Evolutionary conservation across 2,113 vertebrate species (phyloP).

Genomic region (Ciconia maguari): DNA sequence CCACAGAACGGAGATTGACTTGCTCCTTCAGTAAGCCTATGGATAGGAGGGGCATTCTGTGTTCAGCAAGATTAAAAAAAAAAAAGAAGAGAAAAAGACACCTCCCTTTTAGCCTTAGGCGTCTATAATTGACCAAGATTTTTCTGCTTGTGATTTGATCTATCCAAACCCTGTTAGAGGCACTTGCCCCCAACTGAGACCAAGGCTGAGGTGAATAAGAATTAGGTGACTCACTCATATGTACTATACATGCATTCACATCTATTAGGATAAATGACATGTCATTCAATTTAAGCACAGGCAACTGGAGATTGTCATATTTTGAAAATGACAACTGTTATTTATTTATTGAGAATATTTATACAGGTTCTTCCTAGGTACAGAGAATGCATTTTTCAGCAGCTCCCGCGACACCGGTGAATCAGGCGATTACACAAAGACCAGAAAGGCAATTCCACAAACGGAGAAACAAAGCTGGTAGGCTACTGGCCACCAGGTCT

Average conservation of each 20-base stretch:
- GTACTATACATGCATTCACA: constrained; percentile 72
- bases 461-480: neutral
- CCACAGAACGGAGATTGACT: constrained; percentile 72
- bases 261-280: constrained; percentile 83
- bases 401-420: constrained; percentile 3
- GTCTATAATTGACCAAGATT: constrained; percentile 81
- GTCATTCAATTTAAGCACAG: constrained; percentile 76
- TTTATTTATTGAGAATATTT: constrained; percentile 85
- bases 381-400: constrained; percentile 70
- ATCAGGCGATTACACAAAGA: constrained; percentile 27
- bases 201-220: constrained; percentile 79
- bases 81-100: constrained; percentile 36
- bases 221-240: constrained; percentile 75
- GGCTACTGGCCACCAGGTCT: neutral
- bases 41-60: constrained; percentile 64
- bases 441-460: constrained; percentile 15
- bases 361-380: constrained; percentile 72
- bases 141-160: constrained; percentile 82
- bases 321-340: constrained; percentile 85
- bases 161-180: constrained; percentile 79
- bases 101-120: constrained; percentile 73
- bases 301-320: constrained; percentile 82
- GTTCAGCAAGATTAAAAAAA: constrained; percentile 8
- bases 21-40: constrained; percentile 60
- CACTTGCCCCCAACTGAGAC: constrained; percentile 79